phyloP scores from a whole-genome alignment of 2,113 vertebrate genomes.

The Numenius arquata region DNA sequence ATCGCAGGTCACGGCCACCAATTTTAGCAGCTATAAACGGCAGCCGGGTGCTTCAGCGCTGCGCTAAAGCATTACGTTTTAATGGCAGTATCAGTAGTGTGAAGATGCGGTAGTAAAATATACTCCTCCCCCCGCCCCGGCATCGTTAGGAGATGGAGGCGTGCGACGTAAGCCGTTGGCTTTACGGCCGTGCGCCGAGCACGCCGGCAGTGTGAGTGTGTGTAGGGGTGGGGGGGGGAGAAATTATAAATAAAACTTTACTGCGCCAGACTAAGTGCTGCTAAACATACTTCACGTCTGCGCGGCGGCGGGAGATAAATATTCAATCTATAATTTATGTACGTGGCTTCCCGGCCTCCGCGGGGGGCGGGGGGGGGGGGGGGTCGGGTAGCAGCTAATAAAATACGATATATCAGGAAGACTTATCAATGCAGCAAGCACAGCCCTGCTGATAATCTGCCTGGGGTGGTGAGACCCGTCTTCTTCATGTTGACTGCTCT shows the following conservation, averaged over 20 bases:
- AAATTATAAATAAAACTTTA: constrained; percentile 60
- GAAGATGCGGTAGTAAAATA: constrained; percentile 28
- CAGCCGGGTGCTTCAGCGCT: not conserved
- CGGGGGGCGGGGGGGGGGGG: not conserved
- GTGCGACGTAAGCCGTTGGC: not conserved
- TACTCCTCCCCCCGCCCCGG: not conserved
- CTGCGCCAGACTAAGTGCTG: not conserved
- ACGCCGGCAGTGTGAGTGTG: rapidly evolving
- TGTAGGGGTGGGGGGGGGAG: not conserved
- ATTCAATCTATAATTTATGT: constrained; percentile 51
- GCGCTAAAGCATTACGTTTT: constrained; percentile 24
- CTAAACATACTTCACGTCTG: not conserved
- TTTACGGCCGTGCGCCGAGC: not conserved
- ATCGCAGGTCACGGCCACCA: not conserved
- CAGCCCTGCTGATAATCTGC: not conserved
- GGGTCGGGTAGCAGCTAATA: not conserved
- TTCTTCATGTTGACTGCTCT: not conserved
- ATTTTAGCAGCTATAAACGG: not conserved
- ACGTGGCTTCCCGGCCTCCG: not conserved
- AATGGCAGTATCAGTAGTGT: constrained; percentile 33
- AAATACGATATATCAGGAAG: not conserved
- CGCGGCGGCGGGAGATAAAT: not conserved
- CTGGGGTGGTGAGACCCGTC: not conserved
- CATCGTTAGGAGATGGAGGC: not conserved
- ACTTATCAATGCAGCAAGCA: not conserved